phyloP scores from a whole-genome alignment of 2,888 invertebrate genomes.

The Ectemnius cavifrons region DNA sequence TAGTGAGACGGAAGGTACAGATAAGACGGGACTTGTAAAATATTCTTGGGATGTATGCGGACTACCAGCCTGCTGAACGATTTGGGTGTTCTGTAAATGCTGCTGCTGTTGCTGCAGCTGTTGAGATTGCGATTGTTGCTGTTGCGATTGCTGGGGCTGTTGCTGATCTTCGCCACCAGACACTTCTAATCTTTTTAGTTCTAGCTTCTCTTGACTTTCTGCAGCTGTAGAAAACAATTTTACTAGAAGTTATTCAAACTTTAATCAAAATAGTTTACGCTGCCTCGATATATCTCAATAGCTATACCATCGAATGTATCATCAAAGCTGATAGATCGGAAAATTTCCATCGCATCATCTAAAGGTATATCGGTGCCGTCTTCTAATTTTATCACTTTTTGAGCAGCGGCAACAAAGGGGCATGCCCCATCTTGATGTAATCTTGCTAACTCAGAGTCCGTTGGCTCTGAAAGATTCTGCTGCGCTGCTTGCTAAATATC shows the following conservation, averaged over 20 bases:
- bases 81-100: constrained; percentile 66
- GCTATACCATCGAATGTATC: constrained; percentile 78
- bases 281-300: not conserved
- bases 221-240: constrained; percentile 48
- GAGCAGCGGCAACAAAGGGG: constrained; percentile 70
- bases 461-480: constrained; percentile 63
- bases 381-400: constrained; percentile 70
- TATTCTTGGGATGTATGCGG: constrained; percentile 64
- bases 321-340: constrained; percentile 80
- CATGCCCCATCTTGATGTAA: constrained; percentile 69
- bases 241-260: not conserved
- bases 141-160: constrained; percentile 62
- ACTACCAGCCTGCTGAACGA: constrained; percentile 63
- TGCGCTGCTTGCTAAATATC: constrained; percentile 59
- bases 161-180: constrained; percentile 71
- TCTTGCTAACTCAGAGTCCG: constrained; percentile 68
- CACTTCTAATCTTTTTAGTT: constrained; percentile 72
- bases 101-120: constrained; percentile 66
- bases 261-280: constrained; percentile 12
- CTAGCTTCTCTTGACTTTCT: constrained; percentile 72
- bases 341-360: constrained; percentile 75
- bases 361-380: constrained; percentile 75
- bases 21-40: constrained; percentile 66
- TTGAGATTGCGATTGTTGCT: constrained; percentile 67
- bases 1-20: constrained; percentile 62